Conservation (phyloP, 2,113 vertebrate species). For the Cercopithecus mona region DNA sequence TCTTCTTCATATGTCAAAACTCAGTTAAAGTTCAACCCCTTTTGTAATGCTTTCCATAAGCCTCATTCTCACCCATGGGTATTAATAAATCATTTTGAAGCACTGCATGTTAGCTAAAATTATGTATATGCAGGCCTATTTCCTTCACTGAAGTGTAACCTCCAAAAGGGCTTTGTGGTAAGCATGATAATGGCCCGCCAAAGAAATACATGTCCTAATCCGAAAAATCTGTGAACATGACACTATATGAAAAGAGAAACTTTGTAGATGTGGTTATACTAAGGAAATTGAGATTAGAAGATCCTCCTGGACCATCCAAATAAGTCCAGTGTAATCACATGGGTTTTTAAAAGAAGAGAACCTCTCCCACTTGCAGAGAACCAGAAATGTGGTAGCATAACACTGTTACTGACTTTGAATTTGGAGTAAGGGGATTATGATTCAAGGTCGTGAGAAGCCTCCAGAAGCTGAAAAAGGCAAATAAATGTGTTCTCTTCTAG, state of each 20-base stretch:
- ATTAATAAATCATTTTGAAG: not conserved
- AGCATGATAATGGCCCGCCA: not conserved
- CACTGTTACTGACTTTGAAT: not conserved
- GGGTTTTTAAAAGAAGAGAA: not conserved
- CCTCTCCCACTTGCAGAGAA: not conserved
- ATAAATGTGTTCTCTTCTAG: not conserved
- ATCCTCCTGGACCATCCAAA: not conserved
- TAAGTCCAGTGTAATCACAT: not conserved
- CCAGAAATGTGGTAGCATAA: not conserved
- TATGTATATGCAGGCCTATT: not conserved
- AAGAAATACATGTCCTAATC: not conserved
- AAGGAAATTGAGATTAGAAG: not conserved
- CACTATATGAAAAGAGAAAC: not conserved
- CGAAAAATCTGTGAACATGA: not conserved
- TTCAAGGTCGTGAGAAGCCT: not conserved
- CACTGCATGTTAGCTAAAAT: not conserved
- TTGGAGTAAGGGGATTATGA: not conserved
- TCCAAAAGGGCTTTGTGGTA: not conserved
- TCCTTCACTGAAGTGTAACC: not conserved
- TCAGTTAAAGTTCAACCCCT: not conserved
- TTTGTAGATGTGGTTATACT: not conserved
- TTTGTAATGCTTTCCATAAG: not conserved
- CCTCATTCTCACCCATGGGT: not conserved
- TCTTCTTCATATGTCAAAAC: not conserved
- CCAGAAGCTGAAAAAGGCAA: not conserved